Evolutionary conservation across 2,113 vertebrate genomes (phyloP), one percentile per base, ranked within the genome.

Genomic region (Aramus guarauna): DNA sequence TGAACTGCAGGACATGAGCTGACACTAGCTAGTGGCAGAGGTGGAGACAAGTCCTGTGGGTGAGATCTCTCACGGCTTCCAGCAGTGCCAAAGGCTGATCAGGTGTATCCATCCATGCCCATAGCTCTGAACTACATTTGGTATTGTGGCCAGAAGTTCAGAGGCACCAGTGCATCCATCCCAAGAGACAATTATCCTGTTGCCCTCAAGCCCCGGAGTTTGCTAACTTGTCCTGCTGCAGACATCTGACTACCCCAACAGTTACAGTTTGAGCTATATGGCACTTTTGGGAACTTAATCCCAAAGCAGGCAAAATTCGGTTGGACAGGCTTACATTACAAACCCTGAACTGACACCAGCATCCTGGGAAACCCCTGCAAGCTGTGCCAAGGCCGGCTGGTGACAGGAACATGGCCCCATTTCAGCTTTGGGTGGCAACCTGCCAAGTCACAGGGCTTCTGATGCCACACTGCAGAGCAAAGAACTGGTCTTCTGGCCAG

Each of bases 191-290:
- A 3, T 29, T 22, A 41, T 9, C 55, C 48, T 7, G 5, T 2
- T 55, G 39, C 24, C 52, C 73, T 34, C 39, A 32, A 1, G 45
- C n/a, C 59, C 58, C 36, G 29, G 64, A 52, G 8, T 73, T 13
- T 78, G 16, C 43, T 56, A 34, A 16, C 18, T 15, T 43, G 39
- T 24, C 27, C 30, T 8, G 3, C 34, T 66, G 32, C 48, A 48
- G 9, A 27, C 36, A 19, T 43, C 77, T 56, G 52, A 17, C 56
- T 43, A 45, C 5, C 59, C 59, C 59, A 81, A 26, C 69, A 69
- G 45, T 71, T 55, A 45, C 29, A 24, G 39, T 14, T 24, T 39
- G 41, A 58, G 30, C n/a, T 36, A 0, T 0, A 0, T 30, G 45
- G 5, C 36, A 5, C 39, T 84, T 34, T 21, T 2, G 0, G 67